Conservation (phyloP, 2,888 invertebrate species). For the Aphidoletes aphidimyza region DNA sequence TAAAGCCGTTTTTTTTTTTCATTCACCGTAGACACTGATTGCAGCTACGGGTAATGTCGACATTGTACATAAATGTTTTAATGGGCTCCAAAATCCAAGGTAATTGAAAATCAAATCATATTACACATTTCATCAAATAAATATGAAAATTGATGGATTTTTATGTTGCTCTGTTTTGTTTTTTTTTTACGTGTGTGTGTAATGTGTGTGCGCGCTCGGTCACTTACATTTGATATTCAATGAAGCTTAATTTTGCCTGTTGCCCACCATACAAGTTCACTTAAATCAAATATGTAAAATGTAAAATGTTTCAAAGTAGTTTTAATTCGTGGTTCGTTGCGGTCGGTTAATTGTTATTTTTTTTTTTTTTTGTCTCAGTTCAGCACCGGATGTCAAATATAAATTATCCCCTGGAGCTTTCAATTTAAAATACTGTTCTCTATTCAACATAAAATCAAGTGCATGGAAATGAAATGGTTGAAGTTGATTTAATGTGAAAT, state of each 20-base stretch:
- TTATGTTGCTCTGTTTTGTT: not conserved
- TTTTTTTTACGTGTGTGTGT: too few relatives aligned
- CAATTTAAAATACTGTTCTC: not conserved
- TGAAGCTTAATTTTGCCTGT: too few relatives aligned
- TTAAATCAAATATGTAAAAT: too few relatives aligned
- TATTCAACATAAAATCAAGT: not conserved
- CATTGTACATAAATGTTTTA: not conserved
- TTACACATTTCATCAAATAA: not conserved
- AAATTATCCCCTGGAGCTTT: conserved; percentile 24
- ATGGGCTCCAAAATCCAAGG: not conserved
- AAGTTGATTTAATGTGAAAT: not conserved
- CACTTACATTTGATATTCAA: too few relatives aligned
- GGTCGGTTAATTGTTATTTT: conserved; percentile 23
- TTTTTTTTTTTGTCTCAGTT: not conserved
- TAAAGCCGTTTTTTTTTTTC: too few relatives aligned
- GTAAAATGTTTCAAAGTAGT: not conserved
- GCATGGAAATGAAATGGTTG: not conserved
- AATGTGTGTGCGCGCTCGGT: too few relatives aligned
- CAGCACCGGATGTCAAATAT: conserved; percentile 5
- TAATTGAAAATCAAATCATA: conserved; percentile 31
- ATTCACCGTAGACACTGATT: too few relatives aligned
- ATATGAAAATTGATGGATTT: conserved; percentile 32
- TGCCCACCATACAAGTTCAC: too few relatives aligned
- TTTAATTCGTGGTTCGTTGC: not conserved
- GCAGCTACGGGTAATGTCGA: too few relatives aligned